phyloP scores from a whole-genome alignment of 2,113 vertebrate genomes.

The Trematomus loennbergii region DNA sequence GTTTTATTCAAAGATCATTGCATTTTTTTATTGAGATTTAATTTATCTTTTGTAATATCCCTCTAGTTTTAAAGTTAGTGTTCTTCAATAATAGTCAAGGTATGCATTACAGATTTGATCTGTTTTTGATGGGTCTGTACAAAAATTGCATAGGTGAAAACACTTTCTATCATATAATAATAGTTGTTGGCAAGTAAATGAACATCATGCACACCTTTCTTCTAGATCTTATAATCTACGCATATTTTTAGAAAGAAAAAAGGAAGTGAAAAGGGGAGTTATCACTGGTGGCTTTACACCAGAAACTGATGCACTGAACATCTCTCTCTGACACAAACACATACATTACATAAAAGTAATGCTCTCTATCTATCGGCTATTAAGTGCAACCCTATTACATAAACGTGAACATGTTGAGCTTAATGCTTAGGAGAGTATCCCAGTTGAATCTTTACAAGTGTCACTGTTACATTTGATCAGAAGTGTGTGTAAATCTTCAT shows the following conservation, averaged over 20 bases:
- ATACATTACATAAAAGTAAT: conserved; percentile 43
- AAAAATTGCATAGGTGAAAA: not conserved
- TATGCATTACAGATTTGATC: not conserved
- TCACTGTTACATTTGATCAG: not conserved
- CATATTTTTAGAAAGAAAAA: not conserved
- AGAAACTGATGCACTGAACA: conserved; percentile 9
- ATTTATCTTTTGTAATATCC: not conserved
- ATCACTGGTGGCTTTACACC: not conserved
- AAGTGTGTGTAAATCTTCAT: not conserved
- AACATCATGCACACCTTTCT: not conserved
- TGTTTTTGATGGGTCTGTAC: not conserved
- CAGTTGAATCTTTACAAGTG: not conserved
- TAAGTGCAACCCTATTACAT: conserved; percentile 43
- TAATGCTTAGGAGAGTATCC: not conserved
- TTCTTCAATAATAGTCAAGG: not conserved
- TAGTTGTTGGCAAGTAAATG: too few species aligned
- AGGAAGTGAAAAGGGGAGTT: conserved; percentile 35
- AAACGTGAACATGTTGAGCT: conserved; percentile 24
- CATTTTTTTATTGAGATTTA: not conserved
- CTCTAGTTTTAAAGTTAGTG: conserved; percentile 10
- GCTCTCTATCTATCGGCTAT: conserved; percentile 18
- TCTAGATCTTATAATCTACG: not conserved
- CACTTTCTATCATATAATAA: not conserved
- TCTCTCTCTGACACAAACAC: not conserved
- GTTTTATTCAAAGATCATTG: not conserved